A percentile compares a stretch with the other conserved stretches of the same genome.
phyloP scores from a whole-genome alignment of 2,113 vertebrate species.

The Podocnemis expansa region DNA sequence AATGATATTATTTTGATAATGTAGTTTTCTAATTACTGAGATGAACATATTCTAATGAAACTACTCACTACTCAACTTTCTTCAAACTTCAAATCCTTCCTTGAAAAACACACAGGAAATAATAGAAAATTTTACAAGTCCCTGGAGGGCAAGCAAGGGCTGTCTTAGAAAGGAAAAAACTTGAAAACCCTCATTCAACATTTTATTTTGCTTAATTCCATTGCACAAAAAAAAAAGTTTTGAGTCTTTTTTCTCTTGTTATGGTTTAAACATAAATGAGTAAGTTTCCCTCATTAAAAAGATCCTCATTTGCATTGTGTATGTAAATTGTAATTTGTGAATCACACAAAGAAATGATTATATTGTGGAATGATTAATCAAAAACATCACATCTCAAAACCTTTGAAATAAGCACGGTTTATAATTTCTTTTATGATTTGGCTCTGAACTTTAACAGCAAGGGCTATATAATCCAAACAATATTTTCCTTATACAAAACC shows the following conservation, averaged over 20 bases:
- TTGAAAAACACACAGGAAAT: background rate
- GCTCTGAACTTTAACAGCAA: background rate
- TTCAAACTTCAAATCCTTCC: background rate
- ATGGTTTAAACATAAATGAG: constrained; percentile 32
- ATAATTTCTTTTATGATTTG: background rate
- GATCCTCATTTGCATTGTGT: constrained; percentile 15
- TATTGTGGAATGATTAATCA: constrained; percentile 1
- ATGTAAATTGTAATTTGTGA: constrained; percentile 40
- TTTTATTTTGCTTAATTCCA: background rate
- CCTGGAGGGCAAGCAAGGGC: background rate
- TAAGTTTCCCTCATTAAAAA: constrained; percentile 33
- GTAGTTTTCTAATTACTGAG: background rate
- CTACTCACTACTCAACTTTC: background rate
- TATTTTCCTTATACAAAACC: background rate
- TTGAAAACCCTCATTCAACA: background rate
- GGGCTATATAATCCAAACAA: background rate
- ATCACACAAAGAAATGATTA: constrained; percentile 25
- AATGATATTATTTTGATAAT: background rate
- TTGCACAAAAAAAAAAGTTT: background rate
- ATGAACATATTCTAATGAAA: background rate
- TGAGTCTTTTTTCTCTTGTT: background rate
- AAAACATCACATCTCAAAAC: background rate
- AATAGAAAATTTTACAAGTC: background rate
- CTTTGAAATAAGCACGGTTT: background rate
- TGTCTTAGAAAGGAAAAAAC: background rate